Conservation (phyloP, 2,113 vertebrate species). For the Platycercus adscitus region DNA sequence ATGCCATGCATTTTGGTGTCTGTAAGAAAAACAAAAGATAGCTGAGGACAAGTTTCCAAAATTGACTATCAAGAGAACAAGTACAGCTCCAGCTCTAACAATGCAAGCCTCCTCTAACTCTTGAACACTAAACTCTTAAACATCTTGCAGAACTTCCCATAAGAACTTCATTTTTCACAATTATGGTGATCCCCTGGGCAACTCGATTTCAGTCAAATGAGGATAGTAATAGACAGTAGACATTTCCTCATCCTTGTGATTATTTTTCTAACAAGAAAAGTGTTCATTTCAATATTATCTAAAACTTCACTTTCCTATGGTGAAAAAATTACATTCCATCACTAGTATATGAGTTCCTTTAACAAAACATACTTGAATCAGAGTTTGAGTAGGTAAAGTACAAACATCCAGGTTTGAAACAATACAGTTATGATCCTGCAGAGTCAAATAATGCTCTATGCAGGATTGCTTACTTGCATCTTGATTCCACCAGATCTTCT, state of each 20-base stretch:
- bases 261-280: neutral
- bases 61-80: neutral
- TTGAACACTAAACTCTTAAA: neutral
- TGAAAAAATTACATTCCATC: neutral
- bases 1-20: slow-evolving; percentile 86
- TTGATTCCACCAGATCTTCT: neutral
- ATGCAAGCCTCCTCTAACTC: neutral
- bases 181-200: neutral
- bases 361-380: neutral
- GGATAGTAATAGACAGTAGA: neutral
- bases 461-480: neutral
- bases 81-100: neutral
- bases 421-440: neutral
- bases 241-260: neutral
- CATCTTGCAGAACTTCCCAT: neutral
- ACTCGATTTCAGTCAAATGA: neutral
- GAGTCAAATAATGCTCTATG: neutral
- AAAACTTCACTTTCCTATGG: neutral
- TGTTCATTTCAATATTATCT: neutral
- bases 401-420: neutral
- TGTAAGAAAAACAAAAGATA: slow-evolving; percentile 55
- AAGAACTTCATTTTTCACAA: neutral
- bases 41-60: neutral
- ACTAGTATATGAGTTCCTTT: neutral
- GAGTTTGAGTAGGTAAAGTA: neutral